Conservation (phyloP, 2,797 vertebrate species). For the Hafferia zeledoni region DNA sequence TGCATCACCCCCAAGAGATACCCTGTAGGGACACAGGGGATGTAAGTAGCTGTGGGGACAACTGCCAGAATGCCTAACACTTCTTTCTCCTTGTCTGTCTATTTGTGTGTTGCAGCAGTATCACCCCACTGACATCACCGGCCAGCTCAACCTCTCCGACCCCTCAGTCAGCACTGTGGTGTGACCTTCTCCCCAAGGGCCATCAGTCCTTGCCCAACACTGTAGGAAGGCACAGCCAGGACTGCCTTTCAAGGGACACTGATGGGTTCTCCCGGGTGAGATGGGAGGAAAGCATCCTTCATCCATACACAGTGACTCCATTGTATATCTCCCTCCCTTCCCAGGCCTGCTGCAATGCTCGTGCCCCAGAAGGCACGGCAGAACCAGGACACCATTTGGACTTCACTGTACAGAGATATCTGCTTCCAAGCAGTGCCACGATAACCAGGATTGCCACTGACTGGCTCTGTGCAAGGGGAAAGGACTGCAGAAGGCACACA, state of each 20-base stretch:
- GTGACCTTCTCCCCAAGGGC: constrained; percentile 79
- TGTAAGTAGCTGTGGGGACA: not conserved
- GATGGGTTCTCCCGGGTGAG: constrained; percentile 77
- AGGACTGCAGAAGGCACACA: constrained; percentile 27
- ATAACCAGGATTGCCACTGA: constrained; percentile 26
- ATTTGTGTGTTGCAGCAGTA: constrained; percentile 93
- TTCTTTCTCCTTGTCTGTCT: constrained; percentile 76
- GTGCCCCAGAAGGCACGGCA: constrained; percentile 38
- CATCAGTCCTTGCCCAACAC: constrained; percentile 70
- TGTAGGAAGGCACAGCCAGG: constrained; percentile 41
- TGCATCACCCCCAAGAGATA: constrained; percentile 22
- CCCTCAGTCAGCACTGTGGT: constrained; percentile 99
- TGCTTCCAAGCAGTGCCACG: not conserved
- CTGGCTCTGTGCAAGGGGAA: constrained; percentile 38
- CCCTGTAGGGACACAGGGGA: constrained; percentile 18
- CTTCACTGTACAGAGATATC: constrained; percentile 24
- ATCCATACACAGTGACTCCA: constrained; percentile 69
- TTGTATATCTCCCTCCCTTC: constrained; percentile 66
- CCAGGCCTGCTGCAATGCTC: constrained; percentile 28
- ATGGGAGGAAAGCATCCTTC: constrained; percentile 74
- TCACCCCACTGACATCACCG: constrained; percentile 97
- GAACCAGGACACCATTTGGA: constrained; percentile 57
- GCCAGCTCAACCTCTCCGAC: constrained; percentile 99
- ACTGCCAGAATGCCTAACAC: constrained; percentile 48
- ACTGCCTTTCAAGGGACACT: constrained; percentile 73